Evolutionary conservation across 2,888 invertebrate genomes (phyloP).

Genomic region (Saturnia japonica): DNA sequence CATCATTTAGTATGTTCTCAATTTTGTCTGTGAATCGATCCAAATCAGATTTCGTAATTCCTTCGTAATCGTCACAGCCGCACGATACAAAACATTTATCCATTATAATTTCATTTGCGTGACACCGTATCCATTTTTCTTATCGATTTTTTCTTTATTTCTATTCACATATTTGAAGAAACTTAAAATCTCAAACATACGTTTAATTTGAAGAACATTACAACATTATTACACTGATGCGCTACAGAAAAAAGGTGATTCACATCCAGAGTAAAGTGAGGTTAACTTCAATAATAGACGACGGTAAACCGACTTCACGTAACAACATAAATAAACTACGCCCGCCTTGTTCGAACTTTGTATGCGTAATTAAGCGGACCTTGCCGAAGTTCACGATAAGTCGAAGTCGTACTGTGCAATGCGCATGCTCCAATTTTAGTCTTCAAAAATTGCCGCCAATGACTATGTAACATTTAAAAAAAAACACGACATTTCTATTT

Average conservation of each 20-base stretch:
- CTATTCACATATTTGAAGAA: slow-evolving; percentile 26
- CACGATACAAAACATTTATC: slow-evolving; percentile 76
- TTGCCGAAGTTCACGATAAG: slow-evolving; percentile 48
- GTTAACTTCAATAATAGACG: slow-evolving; percentile 73
- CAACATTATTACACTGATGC: slow-evolving; percentile 14
- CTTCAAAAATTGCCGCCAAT: slow-evolving; percentile 47
- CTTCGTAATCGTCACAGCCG: slow-evolving; percentile 71
- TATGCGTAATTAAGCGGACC: slow-evolving; percentile 31
- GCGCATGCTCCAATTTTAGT: slow-evolving; percentile 53
- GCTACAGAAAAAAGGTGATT: slow-evolving; percentile 44
- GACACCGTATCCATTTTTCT: slow-evolving; percentile 48
- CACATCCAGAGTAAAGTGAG: slow-evolving; percentile 62
- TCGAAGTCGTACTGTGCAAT: slow-evolving; percentile 27
- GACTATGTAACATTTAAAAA: slow-evolving; percentile 2
- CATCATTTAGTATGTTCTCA: slow-evolving; percentile 75
- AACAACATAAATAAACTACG: slow-evolving; percentile 65
- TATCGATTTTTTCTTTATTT: slow-evolving; percentile 55
- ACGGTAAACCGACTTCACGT: slow-evolving; percentile 50
- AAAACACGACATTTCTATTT: slow-evolving; percentile 1
- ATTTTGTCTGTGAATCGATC: slow-evolving; percentile 78
- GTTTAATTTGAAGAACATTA: background rate
- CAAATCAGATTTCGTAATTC: slow-evolving; percentile 72
- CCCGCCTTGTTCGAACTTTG: slow-evolving; percentile 35
- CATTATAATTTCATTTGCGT: slow-evolving; percentile 62
- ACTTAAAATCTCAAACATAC: slow-evolving; percentile 19